Evolutionary conservation across 2,888 invertebrate species (phyloP).

Genomic region (Timema podura): DNA sequence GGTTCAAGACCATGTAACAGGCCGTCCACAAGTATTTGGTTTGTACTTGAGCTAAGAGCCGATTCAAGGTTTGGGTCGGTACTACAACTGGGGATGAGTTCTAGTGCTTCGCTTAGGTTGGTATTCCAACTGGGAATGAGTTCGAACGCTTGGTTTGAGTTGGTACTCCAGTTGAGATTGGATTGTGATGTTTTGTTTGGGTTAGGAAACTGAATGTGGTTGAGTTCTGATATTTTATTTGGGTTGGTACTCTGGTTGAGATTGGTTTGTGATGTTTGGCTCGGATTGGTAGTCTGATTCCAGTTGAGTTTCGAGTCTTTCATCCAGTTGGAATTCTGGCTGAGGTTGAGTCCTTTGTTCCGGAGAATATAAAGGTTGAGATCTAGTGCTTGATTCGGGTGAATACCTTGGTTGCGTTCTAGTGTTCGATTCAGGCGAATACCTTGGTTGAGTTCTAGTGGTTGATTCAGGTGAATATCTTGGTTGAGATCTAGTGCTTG

Average conservation of each 20-base stretch:
- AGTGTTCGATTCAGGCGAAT: no score
- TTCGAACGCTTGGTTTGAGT: no score
- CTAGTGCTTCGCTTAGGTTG: neutral
- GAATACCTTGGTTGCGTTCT: neutral
- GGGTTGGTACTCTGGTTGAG: neutral
- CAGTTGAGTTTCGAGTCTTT: neutral
- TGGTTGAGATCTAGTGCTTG: no score
- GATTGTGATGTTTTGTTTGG: no score
- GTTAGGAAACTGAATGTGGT: neutral
- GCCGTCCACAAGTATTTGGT: no score
- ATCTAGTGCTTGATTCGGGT: neutral
- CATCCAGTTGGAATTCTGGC: neutral
- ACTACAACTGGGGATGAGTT: no score
- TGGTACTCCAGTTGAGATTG: neutral
- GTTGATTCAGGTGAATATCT: neutral
- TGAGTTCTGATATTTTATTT: neutral
- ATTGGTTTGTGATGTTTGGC: neutral
- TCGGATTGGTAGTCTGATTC: neutral
- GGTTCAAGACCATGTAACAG: neutral
- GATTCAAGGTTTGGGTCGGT: no score
- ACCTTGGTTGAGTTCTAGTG: neutral
- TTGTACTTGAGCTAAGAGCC: no score
- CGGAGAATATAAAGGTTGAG: neutral
- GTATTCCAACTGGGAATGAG: neutral
- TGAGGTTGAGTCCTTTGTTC: slow-evolving; percentile 5